A percentile compares a stretch with the other conserved stretches of the same genome.
phyloP scores from a whole-genome alignment of 2,888 invertebrate genomes.

The Apodemia mormo region DNA sequence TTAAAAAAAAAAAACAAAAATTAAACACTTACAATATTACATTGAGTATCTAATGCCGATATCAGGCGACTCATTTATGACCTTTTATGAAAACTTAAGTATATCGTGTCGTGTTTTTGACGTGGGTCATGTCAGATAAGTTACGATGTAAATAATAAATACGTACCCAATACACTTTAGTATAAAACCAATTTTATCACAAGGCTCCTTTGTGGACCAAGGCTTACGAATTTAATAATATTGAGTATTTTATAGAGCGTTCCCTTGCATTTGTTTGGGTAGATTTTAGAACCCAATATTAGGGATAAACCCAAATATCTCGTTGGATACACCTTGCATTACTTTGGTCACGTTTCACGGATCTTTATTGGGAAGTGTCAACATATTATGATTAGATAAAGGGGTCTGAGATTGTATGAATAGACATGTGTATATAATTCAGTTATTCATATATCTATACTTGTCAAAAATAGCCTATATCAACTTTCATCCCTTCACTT shows the following conservation, averaged over 20 bases:
- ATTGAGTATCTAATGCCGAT: neutral
- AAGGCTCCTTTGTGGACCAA: conserved; percentile 18
- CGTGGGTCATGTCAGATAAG: conserved; percentile 10
- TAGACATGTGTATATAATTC: neutral
- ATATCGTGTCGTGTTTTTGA: conserved; percentile 3
- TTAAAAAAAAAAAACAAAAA: too few species aligned
- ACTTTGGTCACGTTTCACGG: conserved; percentile 11
- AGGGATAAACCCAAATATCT: conserved; percentile 14
- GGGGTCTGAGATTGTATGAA: neutral
- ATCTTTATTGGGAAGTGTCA: neutral
- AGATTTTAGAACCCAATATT: conserved; percentile 14
- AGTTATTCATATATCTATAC: too few species aligned
- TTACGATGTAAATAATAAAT: conserved; percentile 23
- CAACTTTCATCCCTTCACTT: too few species aligned
- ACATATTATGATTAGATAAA: conserved; percentile 5
- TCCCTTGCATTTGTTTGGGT: conserved; percentile 11
- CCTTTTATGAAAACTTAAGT: conserved; percentile 4
- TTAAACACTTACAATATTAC: neutral
- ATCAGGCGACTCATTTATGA: conserved; percentile 6
- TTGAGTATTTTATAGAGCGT: conserved; percentile 5
- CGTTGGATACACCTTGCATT: conserved; percentile 3
- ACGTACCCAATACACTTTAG: conserved; percentile 3
- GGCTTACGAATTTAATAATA: conserved; percentile 13
- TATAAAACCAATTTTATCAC: conserved; percentile 21
- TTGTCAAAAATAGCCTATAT: too few species aligned